Evolutionary conservation across 2,797 vertebrate species (phyloP), one percentile per base, ranked within the genome.

Genomic region (Oreochromis grahami): DNA sequence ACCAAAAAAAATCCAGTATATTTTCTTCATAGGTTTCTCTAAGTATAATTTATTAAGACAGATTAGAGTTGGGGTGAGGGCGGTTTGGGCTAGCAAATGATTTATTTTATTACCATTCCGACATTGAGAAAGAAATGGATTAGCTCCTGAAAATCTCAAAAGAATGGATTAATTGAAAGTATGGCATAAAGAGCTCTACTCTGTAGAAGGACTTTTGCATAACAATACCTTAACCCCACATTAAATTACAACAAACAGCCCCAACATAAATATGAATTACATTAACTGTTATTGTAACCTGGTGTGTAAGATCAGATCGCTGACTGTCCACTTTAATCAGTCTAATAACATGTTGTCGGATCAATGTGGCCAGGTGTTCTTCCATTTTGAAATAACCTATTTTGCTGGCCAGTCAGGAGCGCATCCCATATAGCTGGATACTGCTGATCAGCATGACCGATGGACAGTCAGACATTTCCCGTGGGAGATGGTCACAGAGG

Each of bases 1-100:
- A 82, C 38, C n/a, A 63, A 63, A 29, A 60, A 12, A 36, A 24
- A 85, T 56, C 80, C 72, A 84, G 9, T 74, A 29, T 29, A 74
- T 74, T 72, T 72, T 48, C 43, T 50, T 32, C 43, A 50, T 74
- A 70, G 65, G 8, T 10, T 45, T 70, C 2, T 26, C 8, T 17
- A 74, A 74, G 17, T 32, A 29, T 74, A n/a, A 74, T 74, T 74
- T 26, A 29, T 56, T 74, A 32, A n/a, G 7, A 32, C 26, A 12
- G 68, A 48, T 72, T 72, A 3, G 1, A 32, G 43, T 74, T n/a
- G 24, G 43, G 0, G 43, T 32, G 0, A 32, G 5, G 17, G 14
- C 50, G 70, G 26, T 50, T 74, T 29, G 26, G 4, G 26, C 26
- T 29, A 50, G 17, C 29, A 48, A 50, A 74, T n/a, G 15, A 29